Evolutionary conservation across 2,113 vertebrate genomes (phyloP).

Genomic region (Axis porcinus): DNA sequence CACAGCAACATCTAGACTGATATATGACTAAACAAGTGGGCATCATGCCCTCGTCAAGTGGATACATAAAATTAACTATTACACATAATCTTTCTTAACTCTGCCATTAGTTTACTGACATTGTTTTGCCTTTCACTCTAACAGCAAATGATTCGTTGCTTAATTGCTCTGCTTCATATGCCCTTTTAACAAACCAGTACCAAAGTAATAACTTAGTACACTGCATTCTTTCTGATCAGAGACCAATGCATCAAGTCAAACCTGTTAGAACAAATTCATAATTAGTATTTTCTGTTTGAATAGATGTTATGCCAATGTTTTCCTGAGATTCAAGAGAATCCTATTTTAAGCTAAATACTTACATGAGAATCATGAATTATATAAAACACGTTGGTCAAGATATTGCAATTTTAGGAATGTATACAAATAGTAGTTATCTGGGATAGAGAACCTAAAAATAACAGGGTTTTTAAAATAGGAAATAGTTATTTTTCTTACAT

Average conservation of each 20-base stretch:
- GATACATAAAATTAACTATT: neutral
- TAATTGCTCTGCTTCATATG: neutral
- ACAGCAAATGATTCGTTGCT: neutral
- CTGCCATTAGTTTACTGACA: neutral
- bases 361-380: neutral
- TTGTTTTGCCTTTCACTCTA: neutral
- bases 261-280: neutral
- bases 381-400: neutral
- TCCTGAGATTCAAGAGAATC: neutral
- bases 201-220: accelerated
- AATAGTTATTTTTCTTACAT: neutral
- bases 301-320: neutral
- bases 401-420: neutral
- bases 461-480: neutral
- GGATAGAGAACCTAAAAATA: neutral
- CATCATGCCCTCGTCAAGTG: neutral
- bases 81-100: neutral
- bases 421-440: neutral
- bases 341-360: neutral
- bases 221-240: neutral
- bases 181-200: neutral
- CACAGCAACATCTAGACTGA: neutral
- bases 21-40: neutral
- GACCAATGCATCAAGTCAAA: neutral
- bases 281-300: neutral